Evolutionary conservation across 2,113 vertebrate genomes (phyloP), one percentile per base, ranked within the genome.

Genomic region (Oceanites oceanicus): DNA sequence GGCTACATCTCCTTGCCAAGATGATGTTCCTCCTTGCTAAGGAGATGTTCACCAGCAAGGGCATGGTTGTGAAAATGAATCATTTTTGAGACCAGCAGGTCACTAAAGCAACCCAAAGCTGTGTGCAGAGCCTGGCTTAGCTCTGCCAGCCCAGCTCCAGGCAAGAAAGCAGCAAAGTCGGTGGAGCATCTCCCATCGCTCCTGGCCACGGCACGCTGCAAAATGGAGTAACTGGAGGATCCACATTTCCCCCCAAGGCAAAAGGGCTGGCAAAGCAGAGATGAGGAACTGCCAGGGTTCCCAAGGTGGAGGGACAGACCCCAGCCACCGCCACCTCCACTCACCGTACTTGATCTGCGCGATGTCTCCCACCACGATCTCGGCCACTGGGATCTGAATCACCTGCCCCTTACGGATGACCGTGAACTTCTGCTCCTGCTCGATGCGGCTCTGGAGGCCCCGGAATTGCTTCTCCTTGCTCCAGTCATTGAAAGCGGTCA

Each of bases 381-480:
- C 99, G 0, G 99, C 98, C 96, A 99, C 99, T 0, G 99, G 99
- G 90, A 99, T 99, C 98, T 99, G 99, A 96, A 99, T 99, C 72
- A 99, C 99, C 91, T 99, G 99, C 38, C 99, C 98, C 45, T 99
- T 99, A 59, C 99, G 99, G 85, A 99, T 99, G 77, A 99, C 98
- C 0, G 99, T 99, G 98, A 99, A 99, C 92, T 99, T 99, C 90
- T 99, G 99, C 61, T 99, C 99, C 93, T 99, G 99, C 80, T 99
- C 99, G 8, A 99, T 99, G 85, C 99, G 99, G 94, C 97, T 99
- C 98, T 99, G 99, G 17, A 99, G 98, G 6, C 99, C 99, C 1
- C 99, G 98, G 97, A 99, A 99, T 68, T 99, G 99, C 95, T 99
- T 99, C 97, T 99, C 99, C 78, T 99, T 99, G 96, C 99, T 99